A percentile compares a stretch with the other conserved stretches of the same genome.
These are phyloP conservation scores for Crenichthys baileyi DNA, from an alignment of 2,797 vertebrate species.

Conservation along the genomic window DNA sequence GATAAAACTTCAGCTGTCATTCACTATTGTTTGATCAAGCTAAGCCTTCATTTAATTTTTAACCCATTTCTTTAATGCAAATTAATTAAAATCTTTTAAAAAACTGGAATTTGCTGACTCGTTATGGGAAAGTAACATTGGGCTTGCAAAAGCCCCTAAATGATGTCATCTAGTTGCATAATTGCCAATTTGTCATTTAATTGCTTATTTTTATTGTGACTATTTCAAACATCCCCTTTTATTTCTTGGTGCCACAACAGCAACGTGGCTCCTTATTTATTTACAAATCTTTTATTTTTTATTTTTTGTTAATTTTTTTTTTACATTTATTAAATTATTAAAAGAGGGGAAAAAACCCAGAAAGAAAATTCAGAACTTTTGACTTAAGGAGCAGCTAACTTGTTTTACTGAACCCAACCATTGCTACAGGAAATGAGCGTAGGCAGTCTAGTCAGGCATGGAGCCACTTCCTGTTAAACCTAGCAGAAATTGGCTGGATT, in stretches of 20 bases:
- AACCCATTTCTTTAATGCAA: too few species aligned
- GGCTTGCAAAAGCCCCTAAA: too few species aligned
- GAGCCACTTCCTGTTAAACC: too few species aligned
- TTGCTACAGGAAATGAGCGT: neutral
- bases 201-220: neutral
- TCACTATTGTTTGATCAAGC: neutral
- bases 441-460: neutral
- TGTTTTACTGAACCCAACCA: neutral
- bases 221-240: neutral
- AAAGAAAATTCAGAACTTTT: neutral
- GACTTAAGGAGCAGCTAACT: neutral
- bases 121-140: too few species aligned
- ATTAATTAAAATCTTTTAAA: too few species aligned
- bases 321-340: neutral
- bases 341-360: neutral
- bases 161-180: neutral
- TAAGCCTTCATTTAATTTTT: too few species aligned
- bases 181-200: neutral
- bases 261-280: neutral
- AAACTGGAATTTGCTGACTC: too few species aligned
- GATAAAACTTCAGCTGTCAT: neutral
- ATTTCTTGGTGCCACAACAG: neutral
- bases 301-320: neutral
- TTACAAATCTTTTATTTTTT: neutral
- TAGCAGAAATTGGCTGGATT: too few species aligned